These are phyloP conservation scores for Polydesmus complanatus DNA, from an alignment of 2,888 invertebrate species.

Conservation along the genomic window DNA sequence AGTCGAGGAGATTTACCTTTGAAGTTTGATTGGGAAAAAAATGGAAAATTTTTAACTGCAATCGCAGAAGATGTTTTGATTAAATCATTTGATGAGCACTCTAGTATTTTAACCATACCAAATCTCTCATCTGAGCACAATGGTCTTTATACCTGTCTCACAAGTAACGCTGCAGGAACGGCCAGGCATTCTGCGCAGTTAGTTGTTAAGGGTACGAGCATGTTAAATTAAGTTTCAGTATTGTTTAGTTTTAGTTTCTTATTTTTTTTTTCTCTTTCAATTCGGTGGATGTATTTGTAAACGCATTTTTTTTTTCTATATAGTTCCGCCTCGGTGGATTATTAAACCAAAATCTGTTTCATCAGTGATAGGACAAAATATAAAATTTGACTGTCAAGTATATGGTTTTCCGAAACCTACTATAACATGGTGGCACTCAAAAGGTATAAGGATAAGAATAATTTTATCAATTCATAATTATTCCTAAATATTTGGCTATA, in stretches of 20 bases:
- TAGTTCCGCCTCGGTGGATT: slow-evolving; percentile 17
- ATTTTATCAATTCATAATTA: not conserved
- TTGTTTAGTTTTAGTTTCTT: not conserved
- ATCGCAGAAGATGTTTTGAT: slow-evolving; percentile 20
- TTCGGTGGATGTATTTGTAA: not conserved
- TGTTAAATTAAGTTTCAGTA: not conserved
- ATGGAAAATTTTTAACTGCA: slow-evolving; percentile 9
- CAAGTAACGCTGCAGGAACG: slow-evolving; percentile 23
- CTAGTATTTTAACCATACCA: slow-evolving; percentile 24
- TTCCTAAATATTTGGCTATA: too few species aligned
- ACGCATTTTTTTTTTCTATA: not conserved
- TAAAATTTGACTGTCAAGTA: slow-evolving; percentile 14
- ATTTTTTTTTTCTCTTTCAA: not conserved
- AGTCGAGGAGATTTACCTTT: slow-evolving; percentile 20
- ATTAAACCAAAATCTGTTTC: slow-evolving; percentile 9
- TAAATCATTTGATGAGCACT: slow-evolving; percentile 21
- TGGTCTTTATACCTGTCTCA: slow-evolving; percentile 26
- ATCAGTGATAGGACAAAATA: slow-evolving; percentile 7
- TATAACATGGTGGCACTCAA: slow-evolving; percentile 16
- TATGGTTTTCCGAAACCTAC: slow-evolving; percentile 16
- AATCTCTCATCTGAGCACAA: slow-evolving; percentile 22
- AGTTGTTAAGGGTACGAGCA: slow-evolving; percentile 23
- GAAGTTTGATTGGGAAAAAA: slow-evolving; percentile 43
- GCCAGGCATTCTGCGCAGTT: slow-evolving; percentile 22
- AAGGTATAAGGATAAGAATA: slow-evolving; percentile 9